phyloP scores from a whole-genome alignment of 2,797 vertebrate species.

The Syngnathus acus region DNA sequence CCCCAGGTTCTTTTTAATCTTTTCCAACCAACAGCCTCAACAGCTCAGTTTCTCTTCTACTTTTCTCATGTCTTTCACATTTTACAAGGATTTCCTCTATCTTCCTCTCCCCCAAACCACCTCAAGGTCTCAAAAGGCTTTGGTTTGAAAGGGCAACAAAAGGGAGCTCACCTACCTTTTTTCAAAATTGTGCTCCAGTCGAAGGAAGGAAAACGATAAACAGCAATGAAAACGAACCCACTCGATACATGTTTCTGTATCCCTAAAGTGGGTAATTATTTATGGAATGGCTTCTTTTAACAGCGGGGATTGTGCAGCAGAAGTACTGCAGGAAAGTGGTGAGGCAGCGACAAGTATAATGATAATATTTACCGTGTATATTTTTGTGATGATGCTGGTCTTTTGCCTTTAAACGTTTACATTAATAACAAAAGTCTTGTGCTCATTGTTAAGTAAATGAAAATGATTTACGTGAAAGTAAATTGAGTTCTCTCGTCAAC shows the following conservation, averaged over 20 bases:
- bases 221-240: neutral
- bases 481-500: slow-evolving; percentile 56
- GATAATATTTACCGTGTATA: neutral
- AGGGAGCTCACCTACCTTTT: slow-evolving; percentile 45
- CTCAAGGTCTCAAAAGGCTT: slow-evolving; percentile 52
- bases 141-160: slow-evolving; percentile 55
- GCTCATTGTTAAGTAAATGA: slow-evolving; percentile 74
- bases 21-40: neutral
- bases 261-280: slow-evolving; percentile 54
- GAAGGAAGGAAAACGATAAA: slow-evolving; percentile 23
- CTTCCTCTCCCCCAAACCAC: slow-evolving; percentile 20
- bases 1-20: neutral
- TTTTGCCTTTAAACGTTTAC: slow-evolving; percentile 61
- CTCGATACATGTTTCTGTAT: slow-evolving; percentile 46
- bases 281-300: slow-evolving; percentile 56
- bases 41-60: neutral
- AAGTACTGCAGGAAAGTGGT: neutral
- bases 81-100: slow-evolving; percentile 31
- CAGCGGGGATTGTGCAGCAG: slow-evolving; percentile 24
- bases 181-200: slow-evolving; percentile 34
- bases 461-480: slow-evolving; percentile 70
- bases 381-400: slow-evolving; percentile 29
- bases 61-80: slow-evolving; percentile 30
- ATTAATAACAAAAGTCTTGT: slow-evolving; percentile 65
- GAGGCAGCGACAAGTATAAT: neutral